Evolutionary conservation across 1,140 invertebrate genomes (phyloP).

Genomic region (Cyclargus thomasi): DNA sequence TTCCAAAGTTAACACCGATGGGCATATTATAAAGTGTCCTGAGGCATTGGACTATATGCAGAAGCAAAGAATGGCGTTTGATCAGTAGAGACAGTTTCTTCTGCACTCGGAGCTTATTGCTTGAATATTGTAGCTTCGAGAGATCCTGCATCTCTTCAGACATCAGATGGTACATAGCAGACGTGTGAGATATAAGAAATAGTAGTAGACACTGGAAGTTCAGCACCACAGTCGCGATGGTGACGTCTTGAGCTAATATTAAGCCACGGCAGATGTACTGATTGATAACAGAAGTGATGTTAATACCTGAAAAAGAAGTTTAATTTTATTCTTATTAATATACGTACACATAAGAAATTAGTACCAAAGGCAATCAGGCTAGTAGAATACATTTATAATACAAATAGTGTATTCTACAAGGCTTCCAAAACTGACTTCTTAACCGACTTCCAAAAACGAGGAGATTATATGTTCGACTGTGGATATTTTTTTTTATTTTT

Average conservation of each 20-base stretch:
- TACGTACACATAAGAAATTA: no score
- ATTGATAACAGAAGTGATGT: neutral
- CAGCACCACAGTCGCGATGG: neutral
- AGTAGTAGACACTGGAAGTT: neutral
- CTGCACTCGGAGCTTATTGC: neutral
- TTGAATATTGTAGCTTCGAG: neutral
- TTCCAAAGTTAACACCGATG: slow-evolving; percentile 33
- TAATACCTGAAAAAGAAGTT: neutral
- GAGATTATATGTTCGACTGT: no score
- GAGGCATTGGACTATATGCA: neutral
- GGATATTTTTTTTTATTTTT: no score
- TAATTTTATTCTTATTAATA: no score
- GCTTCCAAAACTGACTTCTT: no score
- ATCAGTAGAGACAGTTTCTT: neutral
- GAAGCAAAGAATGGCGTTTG: neutral
- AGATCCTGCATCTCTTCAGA: neutral
- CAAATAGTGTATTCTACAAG: no score
- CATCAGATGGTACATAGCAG: neutral
- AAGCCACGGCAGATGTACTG: neutral
- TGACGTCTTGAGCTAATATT: slow-evolving; percentile 1
- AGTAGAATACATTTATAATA: no score
- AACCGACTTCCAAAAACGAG: no score
- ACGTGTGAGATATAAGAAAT: neutral
- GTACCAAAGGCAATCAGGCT: no score
- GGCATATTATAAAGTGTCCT: slow-evolving; percentile 22